Evolutionary conservation across 2,888 invertebrate species (phyloP), one percentile per base, ranked within the genome.

Genomic region (Parnassius smintheus): DNA sequence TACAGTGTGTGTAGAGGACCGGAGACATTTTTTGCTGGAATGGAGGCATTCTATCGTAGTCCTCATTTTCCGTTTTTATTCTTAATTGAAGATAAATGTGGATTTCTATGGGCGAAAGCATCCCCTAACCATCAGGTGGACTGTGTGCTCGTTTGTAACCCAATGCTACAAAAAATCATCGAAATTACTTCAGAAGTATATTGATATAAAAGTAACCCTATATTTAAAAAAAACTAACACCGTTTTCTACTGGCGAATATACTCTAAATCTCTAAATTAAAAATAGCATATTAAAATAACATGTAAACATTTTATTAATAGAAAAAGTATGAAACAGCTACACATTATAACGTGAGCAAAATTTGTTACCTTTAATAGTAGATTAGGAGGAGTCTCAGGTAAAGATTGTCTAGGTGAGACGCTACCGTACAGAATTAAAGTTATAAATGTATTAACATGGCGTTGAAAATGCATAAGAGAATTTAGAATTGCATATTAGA

Each of bases 281-380:
- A 1, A 25, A 25, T 25, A 25, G 2, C 48, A 48, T 59, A 61
- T 66, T 65, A 70, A 77, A 79, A 76, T 76, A 77, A 75, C 70
- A 69, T 76, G 75, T 76, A 77, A 75, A 72, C 72, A 65, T 75
- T 76, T 74, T 72, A 78, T 75, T 76, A 76, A 77, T 75, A 75
- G 75, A 69, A 70, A 70, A 66, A 68, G 68, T 70, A 70, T 77
- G 76, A 77, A 59, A 45, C 60, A 67, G 61, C 66, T 44, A 73
- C 75, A 75, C 75, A 75, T 73, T 71, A 68, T 62, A 52, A 59
- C 48, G 76, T 75, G 70, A 77, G 77, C 72, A 75, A 78, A 75
- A 79, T 78, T 79, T 75, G 77, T 79, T 65, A 68, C 60, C 51
- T 66, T 13, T 70, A 72, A 75, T 71, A 61, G 66, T 62, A 46